These are phyloP conservation scores for Euproctis similis DNA, from an alignment of 2,888 invertebrate genomes.

Conservation along the genomic window DNA sequence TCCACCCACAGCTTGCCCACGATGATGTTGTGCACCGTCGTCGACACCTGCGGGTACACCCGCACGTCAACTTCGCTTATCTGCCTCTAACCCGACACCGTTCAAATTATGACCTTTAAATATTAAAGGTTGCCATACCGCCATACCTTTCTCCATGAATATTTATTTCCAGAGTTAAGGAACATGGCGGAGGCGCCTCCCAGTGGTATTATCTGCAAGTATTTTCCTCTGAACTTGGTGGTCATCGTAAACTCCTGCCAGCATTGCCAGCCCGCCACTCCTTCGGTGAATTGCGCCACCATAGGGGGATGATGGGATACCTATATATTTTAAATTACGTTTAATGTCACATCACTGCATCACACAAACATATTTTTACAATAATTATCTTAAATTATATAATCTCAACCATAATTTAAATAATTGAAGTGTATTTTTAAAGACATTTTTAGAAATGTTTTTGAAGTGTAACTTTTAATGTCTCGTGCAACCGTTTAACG, in stretches of 20 bases:
- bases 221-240: constrained; percentile 98
- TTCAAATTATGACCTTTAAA: too few species aligned
- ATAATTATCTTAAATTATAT: too few species aligned
- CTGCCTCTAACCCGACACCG: too few species aligned
- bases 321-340: constrained; percentile 33
- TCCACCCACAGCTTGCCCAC: constrained; percentile 99
- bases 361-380: too few species aligned
- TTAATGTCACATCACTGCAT: too few species aligned
- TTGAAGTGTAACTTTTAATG: too few species aligned
- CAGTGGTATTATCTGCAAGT: constrained; percentile 89
- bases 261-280: constrained; percentile 88
- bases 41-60: constrained; percentile 94
- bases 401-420: too few species aligned
- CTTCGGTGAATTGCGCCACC: constrained; percentile 96
- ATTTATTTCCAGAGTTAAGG: constrained; percentile 84
- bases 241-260: constrained; percentile 99
- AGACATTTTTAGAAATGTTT: too few species aligned
- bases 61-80: too few species aligned
- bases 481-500: too few species aligned
- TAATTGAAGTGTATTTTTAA: too few species aligned
- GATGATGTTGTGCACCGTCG: constrained; percentile 99
- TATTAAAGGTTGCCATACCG: too few species aligned
- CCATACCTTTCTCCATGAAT: constrained; percentile 93
- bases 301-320: constrained; percentile 99
- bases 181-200: constrained; percentile 84